A percentile compares a stretch with the other conserved stretches of the same genome.
Conservation (phyloP, 2,113 vertebrate species). For the Ictalurus furcatus region DNA sequence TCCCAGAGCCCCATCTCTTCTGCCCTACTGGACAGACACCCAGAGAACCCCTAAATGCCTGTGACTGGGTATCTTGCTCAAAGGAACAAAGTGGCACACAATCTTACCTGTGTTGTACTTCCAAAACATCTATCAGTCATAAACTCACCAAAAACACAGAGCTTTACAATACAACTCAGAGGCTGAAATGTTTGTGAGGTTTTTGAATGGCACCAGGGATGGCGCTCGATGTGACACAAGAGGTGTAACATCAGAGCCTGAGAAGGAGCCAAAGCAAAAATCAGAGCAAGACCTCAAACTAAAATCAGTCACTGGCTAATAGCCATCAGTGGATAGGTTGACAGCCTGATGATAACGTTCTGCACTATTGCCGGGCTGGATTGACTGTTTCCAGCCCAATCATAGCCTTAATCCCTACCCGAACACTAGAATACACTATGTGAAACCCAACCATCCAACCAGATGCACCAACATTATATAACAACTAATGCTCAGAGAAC, state of each 20-base stretch:
- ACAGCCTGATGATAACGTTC: constrained; percentile 33
- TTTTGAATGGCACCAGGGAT: constrained; percentile 6
- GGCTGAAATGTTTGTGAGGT: constrained; percentile 35
- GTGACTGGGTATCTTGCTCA: constrained; percentile 8
- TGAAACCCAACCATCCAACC: constrained; percentile 2
- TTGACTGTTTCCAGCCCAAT: constrained; percentile 19
- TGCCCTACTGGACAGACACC: constrained; percentile 79
- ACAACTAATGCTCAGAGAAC: not conserved
- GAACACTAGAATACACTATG: not conserved
- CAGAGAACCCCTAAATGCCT: constrained; percentile 24
- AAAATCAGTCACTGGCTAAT: constrained; percentile 26
- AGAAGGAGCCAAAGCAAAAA: constrained; percentile 12
- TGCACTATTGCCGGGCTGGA: constrained; percentile 12
- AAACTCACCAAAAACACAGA: constrained; percentile 9
- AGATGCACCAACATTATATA: not conserved
- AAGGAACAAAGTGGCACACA: not conserved
- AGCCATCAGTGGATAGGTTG: constrained; percentile 19
- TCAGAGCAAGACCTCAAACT: constrained; percentile 25
- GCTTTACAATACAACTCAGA: constrained; percentile 24
- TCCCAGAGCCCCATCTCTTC: constrained; percentile 84
- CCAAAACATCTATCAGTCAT: not conserved
- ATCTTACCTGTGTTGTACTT: not conserved
- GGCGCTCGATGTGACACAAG: constrained; percentile 14
- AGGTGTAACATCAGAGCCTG: constrained; percentile 21
- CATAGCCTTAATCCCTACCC: not conserved